A percentile compares a stretch with the other conserved stretches of the same genome.
These are phyloP conservation scores for Drosophila stalkeri DNA, from an alignment of 2,888 invertebrate species.

Conservation along the genomic window DNA sequence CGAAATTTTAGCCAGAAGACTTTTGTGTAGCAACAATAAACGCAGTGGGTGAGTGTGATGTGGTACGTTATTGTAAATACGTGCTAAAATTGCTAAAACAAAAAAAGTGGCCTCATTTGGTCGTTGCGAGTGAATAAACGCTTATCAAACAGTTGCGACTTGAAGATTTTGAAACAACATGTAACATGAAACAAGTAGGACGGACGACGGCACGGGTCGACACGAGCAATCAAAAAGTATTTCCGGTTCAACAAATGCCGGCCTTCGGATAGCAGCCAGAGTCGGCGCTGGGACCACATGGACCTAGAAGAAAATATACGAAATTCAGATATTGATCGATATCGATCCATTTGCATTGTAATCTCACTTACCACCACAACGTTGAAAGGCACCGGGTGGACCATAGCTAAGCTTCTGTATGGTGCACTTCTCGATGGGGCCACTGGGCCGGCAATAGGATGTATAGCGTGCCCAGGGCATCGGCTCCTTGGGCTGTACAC, in stretches of 20 bases:
- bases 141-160: slow-evolving; percentile 44
- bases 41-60: background rate
- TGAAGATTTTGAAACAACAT: slow-evolving; percentile 55
- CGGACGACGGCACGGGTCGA: slow-evolving; percentile 1
- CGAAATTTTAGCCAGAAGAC: slow-evolving; percentile 29
- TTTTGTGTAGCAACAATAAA: slow-evolving; percentile 5
- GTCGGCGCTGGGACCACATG: slow-evolving; percentile 51
- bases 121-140: background rate
- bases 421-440: slow-evolving; percentile 86
- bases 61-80: background rate
- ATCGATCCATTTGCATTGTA: background rate
- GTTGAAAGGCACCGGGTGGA: slow-evolving; percentile 86
- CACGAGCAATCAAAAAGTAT: slow-evolving; percentile 50
- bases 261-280: slow-evolving; percentile 78
- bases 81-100: background rate
- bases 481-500: slow-evolving; percentile 80
- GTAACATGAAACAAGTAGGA: slow-evolving; percentile 35
- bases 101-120: slow-evolving; percentile 6
- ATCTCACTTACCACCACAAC: slow-evolving; percentile 76
- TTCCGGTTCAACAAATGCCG: slow-evolving; percentile 77
- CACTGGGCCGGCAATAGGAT: slow-evolving; percentile 76
- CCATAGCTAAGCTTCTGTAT: slow-evolving; percentile 88
- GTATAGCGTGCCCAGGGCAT: slow-evolving; percentile 82
- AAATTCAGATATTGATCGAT: background rate
- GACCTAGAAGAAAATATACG: slow-evolving; percentile 39